phyloP scores from a whole-genome alignment of 2,888 invertebrate genomes.

The Macrophya annulata region DNA sequence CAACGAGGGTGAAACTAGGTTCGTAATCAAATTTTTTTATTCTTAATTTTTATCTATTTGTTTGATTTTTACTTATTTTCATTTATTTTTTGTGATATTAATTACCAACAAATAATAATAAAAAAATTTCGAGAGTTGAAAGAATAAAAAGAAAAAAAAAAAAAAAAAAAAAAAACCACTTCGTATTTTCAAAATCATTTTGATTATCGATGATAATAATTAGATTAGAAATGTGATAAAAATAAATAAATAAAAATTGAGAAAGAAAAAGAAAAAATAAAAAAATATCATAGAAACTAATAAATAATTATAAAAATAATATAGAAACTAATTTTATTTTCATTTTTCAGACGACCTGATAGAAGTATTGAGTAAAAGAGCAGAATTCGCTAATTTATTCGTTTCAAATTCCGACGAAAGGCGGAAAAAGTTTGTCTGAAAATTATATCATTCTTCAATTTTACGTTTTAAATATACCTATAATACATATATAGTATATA shows the following conservation, averaged over 20 bases:
- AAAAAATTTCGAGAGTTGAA: no score
- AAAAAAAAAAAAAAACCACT: no score
- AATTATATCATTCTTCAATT: slow-evolving; percentile 51
- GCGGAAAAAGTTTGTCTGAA: slow-evolving; percentile 76
- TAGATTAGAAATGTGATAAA: no score
- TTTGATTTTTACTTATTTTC: no score
- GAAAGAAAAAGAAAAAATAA: not conserved
- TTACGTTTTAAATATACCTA: not conserved
- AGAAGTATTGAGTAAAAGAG: slow-evolving; percentile 82
- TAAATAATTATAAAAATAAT: slow-evolving; percentile 37
- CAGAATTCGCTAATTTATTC: slow-evolving; percentile 84
- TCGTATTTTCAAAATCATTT: not conserved
- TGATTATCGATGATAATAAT: no score
- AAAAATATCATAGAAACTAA: slow-evolving; percentile 52
- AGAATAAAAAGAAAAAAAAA: no score
- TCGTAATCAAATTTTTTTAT: not conserved
- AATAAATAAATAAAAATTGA: not conserved
- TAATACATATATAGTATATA: no score
- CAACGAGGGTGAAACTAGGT: slow-evolving; percentile 34
- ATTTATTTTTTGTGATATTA: no score
- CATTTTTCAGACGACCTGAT: slow-evolving; percentile 83
- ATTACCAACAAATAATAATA: no score
- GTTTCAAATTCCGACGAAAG: slow-evolving; percentile 68
- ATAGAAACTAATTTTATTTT: slow-evolving; percentile 60
- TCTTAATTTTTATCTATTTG: not conserved